phyloP scores from a whole-genome alignment of 2,797 vertebrate species.

The Dromococcyx pavoninus region DNA sequence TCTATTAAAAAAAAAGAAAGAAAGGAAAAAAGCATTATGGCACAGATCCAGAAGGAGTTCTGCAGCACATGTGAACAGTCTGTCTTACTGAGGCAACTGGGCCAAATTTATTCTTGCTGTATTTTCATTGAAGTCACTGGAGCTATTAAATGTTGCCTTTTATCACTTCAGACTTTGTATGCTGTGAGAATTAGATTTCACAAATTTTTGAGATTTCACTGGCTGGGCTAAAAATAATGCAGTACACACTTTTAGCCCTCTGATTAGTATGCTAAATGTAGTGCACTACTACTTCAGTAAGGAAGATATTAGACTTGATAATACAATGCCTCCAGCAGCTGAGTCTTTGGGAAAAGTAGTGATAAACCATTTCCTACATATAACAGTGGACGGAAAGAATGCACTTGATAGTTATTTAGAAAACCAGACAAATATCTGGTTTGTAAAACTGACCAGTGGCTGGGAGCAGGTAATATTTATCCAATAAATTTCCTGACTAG shows the following conservation, averaged over 20 bases:
- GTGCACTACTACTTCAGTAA: neutral
- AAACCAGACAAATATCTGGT: neutral
- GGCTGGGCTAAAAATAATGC: slow-evolving; percentile 5
- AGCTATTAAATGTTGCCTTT: slow-evolving; percentile 40
- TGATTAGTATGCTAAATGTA: neutral
- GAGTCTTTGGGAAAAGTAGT: neutral
- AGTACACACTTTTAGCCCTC: neutral
- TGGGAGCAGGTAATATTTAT: neutral
- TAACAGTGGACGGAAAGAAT: neutral
- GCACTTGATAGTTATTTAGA: neutral
- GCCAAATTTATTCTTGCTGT: slow-evolving; percentile 45
- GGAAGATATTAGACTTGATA: neutral
- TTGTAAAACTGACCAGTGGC: neutral
- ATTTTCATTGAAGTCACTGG: slow-evolving; percentile 26
- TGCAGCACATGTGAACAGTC: slow-evolving; percentile 58
- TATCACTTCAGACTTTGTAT: slow-evolving; percentile 29
- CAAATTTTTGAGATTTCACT: slow-evolving; percentile 21
- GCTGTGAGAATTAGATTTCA: neutral
- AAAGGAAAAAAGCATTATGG: neutral
- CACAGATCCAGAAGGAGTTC: slow-evolving; percentile 40
- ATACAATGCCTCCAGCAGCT: neutral
- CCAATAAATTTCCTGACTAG: neutral
- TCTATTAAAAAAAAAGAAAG: neutral
- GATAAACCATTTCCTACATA: neutral
- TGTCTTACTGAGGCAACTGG: neutral